Evolutionary conservation across 2,113 vertebrate species (phyloP).

Genomic region (Passer montanus): DNA sequence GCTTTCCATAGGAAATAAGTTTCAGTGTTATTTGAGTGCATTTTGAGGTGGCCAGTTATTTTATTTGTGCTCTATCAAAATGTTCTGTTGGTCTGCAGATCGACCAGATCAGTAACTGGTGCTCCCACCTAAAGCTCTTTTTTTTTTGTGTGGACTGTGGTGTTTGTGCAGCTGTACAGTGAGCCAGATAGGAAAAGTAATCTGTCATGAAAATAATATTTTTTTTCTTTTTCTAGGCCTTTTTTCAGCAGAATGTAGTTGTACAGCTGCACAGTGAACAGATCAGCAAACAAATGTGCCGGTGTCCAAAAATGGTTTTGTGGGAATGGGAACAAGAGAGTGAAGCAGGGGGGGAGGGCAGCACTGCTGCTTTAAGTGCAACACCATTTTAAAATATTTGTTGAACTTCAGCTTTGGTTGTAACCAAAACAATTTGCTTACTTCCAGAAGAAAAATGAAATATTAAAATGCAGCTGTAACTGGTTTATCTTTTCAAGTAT

Average conservation of each 20-base stretch:
- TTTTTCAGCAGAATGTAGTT: constrained; percentile 21
- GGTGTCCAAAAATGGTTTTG: background rate
- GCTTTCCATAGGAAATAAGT: background rate
- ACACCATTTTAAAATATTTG: background rate
- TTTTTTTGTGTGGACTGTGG: background rate
- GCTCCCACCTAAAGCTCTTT: background rate
- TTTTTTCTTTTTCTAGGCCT: background rate
- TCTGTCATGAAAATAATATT: constrained; percentile 10
- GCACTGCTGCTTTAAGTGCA: background rate
- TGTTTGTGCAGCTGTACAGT: constrained; percentile 57
- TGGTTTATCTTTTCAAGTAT: background rate
- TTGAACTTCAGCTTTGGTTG: background rate
- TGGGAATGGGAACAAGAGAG: background rate
- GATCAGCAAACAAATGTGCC: constrained; percentile 49
- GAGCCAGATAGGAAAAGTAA: constrained; percentile 43
- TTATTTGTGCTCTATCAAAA: background rate
- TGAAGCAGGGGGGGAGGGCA: background rate
- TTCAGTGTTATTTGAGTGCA: background rate
- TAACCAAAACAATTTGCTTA: background rate
- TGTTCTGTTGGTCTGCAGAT: background rate
- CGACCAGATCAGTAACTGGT: background rate
- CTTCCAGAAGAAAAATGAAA: background rate
- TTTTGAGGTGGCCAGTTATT: background rate
- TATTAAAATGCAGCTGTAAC: background rate
- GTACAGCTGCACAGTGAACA: constrained; percentile 42